phyloP scores from a whole-genome alignment of 2,888 invertebrate species.

The Esperia sulphurella region DNA sequence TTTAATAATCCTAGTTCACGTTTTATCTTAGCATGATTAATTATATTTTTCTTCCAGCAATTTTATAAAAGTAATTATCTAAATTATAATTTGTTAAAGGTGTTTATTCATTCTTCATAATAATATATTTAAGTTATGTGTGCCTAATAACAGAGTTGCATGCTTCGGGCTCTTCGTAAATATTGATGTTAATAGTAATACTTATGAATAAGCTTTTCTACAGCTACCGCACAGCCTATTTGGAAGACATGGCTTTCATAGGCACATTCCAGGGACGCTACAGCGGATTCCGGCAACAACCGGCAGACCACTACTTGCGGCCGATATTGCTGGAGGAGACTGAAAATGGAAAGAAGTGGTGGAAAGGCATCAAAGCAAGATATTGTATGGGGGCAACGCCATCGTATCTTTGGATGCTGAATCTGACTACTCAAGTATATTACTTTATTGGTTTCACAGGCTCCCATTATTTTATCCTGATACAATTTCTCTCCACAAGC shows the following conservation, averaged over 20 bases:
- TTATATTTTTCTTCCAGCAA: no score
- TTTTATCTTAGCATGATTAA: no score
- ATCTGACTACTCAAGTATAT: constrained; percentile 78
- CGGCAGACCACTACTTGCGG: constrained; percentile 92
- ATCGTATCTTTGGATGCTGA: constrained; percentile 80
- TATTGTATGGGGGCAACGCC: constrained; percentile 79
- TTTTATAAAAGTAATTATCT: no score
- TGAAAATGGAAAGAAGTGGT: constrained; percentile 6
- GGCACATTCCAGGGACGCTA: constrained; percentile 91
- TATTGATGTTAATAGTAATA: neutral
- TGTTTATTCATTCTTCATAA: no score
- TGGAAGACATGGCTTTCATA: constrained; percentile 86
- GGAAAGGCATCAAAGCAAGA: constrained; percentile 60
- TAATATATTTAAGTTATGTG: no score
- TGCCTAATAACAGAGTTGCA: no score
- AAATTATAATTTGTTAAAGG: no score
- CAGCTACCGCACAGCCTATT: constrained; percentile 83
- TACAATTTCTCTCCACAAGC: no score
- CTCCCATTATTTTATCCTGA: no score
- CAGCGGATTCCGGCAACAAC: constrained; percentile 86
- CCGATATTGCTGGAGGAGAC: constrained; percentile 84
- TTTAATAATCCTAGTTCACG: no score
- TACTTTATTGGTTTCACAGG: no score
- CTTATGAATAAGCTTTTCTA: neutral
- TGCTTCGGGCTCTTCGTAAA: no score